Percentiles rank a stretch among this genome's conserved stretches.
These are phyloP conservation scores for Otis tarda DNA, from an alignment of 2,113 vertebrate genomes.

Conservation along the genomic window DNA sequence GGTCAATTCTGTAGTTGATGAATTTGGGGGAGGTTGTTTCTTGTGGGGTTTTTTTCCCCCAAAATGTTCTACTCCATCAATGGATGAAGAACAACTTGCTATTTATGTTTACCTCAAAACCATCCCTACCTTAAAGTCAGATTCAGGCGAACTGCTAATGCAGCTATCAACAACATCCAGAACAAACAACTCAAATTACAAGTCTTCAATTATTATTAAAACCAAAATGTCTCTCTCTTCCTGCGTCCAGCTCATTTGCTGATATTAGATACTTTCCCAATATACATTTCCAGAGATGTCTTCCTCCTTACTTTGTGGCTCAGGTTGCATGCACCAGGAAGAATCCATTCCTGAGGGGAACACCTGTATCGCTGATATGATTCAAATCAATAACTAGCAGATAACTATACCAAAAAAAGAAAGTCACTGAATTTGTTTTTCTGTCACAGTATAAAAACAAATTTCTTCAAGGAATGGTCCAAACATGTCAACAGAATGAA, in stretches of 20 bases:
- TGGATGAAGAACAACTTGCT: not conserved
- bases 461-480: not conserved
- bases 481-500: not conserved
- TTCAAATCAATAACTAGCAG: not conserved
- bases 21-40: not conserved
- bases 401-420: not conserved
- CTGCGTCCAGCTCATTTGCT: not conserved
- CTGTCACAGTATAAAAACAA: not conserved
- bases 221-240: not conserved
- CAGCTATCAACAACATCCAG: not conserved
- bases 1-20: not conserved
- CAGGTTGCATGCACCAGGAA: not conserved
- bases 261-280: not conserved
- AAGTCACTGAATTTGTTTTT: not conserved
- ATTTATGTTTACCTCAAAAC: not conserved
- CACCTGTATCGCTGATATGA: not conserved
- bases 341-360: not conserved
- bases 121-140: not conserved
- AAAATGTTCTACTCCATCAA: not conserved
- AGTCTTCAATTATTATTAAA: not conserved
- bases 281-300: not conserved
- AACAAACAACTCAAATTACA: not conserved
- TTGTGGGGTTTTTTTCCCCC: rapidly evolving
- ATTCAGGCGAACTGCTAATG: not conserved
- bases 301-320: not conserved